Evolutionary conservation across 2,797 vertebrate species (phyloP).

Genomic region (Coracias cyanogaster): DNA sequence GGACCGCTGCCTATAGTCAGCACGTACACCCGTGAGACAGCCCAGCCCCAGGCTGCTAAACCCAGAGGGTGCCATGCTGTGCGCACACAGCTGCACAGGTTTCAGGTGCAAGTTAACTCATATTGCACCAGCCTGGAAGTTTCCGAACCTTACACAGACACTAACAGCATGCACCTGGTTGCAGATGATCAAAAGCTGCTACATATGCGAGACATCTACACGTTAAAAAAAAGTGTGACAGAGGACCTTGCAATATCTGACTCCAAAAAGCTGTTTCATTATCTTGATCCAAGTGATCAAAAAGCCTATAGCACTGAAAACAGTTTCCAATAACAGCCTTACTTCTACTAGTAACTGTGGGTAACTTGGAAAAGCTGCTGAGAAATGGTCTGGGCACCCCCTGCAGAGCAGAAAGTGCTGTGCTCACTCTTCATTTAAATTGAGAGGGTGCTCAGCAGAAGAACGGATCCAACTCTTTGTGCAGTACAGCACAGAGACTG

Average conservation of each 20-base stretch:
- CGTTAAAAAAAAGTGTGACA: neutral
- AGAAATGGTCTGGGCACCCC: neutral
- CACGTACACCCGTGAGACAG: accelerated
- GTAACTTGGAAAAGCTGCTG: neutral
- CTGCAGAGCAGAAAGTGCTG: neutral
- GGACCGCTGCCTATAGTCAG: neutral
- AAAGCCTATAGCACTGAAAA: neutral
- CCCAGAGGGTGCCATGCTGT: neutral
- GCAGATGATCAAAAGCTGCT: neutral
- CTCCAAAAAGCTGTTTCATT: neutral
- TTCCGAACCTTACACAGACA: neutral
- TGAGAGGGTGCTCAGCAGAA: neutral
- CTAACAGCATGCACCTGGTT: neutral
- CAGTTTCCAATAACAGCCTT: neutral
- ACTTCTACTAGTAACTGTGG: neutral
- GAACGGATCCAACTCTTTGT: neutral
- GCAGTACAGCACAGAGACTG: neutral
- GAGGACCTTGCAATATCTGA: neutral
- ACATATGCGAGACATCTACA: neutral
- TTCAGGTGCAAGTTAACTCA: neutral
- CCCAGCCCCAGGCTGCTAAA: neutral
- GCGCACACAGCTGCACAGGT: neutral
- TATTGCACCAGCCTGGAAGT: neutral
- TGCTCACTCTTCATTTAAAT: neutral
- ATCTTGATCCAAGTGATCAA: neutral